Base-by-base conservation (phyloP, 2,113 vertebrate genomes). In the Erinaceus europaeus region DNA sequence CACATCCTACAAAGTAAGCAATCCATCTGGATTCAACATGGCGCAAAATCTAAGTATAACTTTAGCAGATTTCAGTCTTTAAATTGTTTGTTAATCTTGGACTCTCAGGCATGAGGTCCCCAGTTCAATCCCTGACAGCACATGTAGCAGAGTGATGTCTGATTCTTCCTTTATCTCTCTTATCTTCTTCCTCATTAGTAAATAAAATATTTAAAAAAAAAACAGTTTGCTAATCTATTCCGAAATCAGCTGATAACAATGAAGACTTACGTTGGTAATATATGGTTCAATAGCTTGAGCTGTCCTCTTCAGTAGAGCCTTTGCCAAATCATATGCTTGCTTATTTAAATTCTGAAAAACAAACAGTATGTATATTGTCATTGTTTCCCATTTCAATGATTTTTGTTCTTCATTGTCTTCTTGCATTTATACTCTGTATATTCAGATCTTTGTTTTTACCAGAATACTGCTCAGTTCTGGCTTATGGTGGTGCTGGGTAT, bases 241-340 rank as follows among this genome's bases (percentile, higher is more conserved):
- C 62, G 72, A 50, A 78, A 34, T 75, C 20, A 84, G 64, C 14
- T 15, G 93, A 21, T 36, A 83, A 50, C 6, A 86, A 67, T n/a
- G 38, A 67, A 95, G 27, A 97, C 99, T 99, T 97, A 99, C 99
- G 55, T 99, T 99, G 90, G 99, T 99, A 93, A 99, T 99, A 94
- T 99, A 99, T 0, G 99, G 99, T 89, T 99, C 99, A 84, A 99
- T 99, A 68, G 99, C 98, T 96, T 99, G 99, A 0, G 99, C 99
- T 2, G 99, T 99, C 95, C 99, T 99, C 97, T 99, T 99, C 94
- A 99, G 97, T 90, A 99, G 97, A 85, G 99, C 99, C 94, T 99
- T 99, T 87, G 99, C 99, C 97, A 99, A 95, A 95, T 99, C 99
- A 88, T 99, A 99, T 0, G 99, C 99, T 97, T 99, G 99, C 94